Base-by-base conservation (phyloP, 2,113 vertebrate species). In the Eclectus roratus region DNA sequence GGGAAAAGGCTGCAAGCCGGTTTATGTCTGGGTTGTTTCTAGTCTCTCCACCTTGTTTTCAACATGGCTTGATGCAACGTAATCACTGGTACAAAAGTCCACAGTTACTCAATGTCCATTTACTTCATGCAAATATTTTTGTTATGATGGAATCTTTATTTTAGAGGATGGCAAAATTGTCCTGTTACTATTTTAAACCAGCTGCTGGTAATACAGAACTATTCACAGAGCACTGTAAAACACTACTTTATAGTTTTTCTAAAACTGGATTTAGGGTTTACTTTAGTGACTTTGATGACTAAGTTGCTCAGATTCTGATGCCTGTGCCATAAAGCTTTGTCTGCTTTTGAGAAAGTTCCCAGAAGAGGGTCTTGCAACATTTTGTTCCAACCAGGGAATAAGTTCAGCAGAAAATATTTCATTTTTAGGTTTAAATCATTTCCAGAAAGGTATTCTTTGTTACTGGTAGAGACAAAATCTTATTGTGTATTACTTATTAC, bases 41-140 rank as follows among this genome's bases (percentile, higher is more conserved):
- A 4, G 58, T 80, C 56, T 63, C 47, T 82, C 15, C 60, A 35
- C 35, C 23, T 86, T 71, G 69, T 90, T 95, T 96, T 92, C 37
- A 41, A 50, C 50, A 16, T 29, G 64, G 41, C 21, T 88, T 66
- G 60, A 29, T 60, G 47, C 50, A 64, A 44, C 2, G 10, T 78
- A 88, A 65, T 77, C 77, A 55, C 44, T 0, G 0, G 88, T 86
- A 60, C 80, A 55, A 41, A 96, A 93, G 93, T 95, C 93, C 85
- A 11, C 43, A 49, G 71, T 96, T 96, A 93, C 85, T 74, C 90
- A 96, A 83, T 55, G 85, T 83, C 64, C 37, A 1, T 83, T 94
- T 94, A 86, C 85, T 95, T 85, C 65, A 79, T 16, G 80, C 72
- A 95, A 96, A 96, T 96, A 93, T 94, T 97, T 97, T 95, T 86